A percentile compares a stretch with the other conserved stretches of the same genome.
phyloP scores from a whole-genome alignment of 2,888 invertebrate species.

The Pinctada fucata region DNA sequence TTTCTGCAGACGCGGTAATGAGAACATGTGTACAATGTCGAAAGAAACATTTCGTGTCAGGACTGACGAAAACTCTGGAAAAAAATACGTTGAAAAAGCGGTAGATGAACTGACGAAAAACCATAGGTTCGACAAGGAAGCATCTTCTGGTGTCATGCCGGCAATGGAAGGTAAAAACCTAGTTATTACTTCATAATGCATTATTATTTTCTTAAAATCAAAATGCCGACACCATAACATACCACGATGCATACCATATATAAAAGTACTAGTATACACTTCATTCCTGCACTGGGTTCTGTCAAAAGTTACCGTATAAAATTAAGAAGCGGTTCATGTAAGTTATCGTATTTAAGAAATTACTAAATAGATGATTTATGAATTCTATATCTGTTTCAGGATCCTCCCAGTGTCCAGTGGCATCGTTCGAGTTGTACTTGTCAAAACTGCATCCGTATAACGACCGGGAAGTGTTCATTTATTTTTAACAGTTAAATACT shows the following conservation, averaged over 20 bases:
- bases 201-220: too few relatives aligned
- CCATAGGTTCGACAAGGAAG: constrained; percentile 7
- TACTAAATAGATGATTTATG: too few relatives aligned
- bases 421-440: constrained; percentile 34
- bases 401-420: constrained; percentile 33
- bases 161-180: background rate
- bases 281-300: too few relatives aligned
- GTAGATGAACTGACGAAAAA: constrained; percentile 17
- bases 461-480: background rate
- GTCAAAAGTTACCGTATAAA: too few relatives aligned
- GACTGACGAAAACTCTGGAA: constrained; percentile 20
- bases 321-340: too few relatives aligned
- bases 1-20: constrained; percentile 34
- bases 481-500: too few relatives aligned
- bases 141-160: constrained; percentile 18
- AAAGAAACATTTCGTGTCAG: constrained; percentile 31
- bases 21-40: constrained; percentile 35
- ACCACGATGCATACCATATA: too few relatives aligned
- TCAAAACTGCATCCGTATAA: constrained; percentile 33
- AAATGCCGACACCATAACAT: too few relatives aligned
- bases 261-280: too few relatives aligned
- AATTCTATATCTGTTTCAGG: background rate
- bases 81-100: constrained; percentile 17
- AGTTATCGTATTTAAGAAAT: too few relatives aligned
- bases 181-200: too few relatives aligned